Conservation (phyloP, 2,113 vertebrate species). For the Apodemus sylvaticus region DNA sequence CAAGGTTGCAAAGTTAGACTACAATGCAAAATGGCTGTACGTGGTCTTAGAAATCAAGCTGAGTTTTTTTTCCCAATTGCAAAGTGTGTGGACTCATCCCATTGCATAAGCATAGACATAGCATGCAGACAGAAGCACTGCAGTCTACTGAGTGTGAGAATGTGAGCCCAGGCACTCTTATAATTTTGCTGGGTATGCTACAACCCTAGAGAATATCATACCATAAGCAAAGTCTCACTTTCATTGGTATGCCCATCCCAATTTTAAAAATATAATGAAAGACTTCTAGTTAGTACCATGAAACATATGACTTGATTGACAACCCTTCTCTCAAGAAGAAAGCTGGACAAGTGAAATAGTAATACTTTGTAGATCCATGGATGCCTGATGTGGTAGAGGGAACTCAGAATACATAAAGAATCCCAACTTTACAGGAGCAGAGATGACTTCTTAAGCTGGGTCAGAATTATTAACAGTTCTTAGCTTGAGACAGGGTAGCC, state of each 20-base stretch:
- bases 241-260: neutral
- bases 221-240: neutral
- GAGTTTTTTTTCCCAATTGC: neutral
- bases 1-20: neutral
- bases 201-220: neutral
- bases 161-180: neutral
- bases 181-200: accelerated
- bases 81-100: neutral
- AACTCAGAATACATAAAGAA: accelerated
- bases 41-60: neutral
- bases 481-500: neutral
- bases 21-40: neutral
- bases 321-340: neutral
- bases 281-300: neutral
- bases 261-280: neutral
- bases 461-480: too few species aligned
- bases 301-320: neutral
- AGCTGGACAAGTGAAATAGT: neutral
- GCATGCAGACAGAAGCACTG: neutral
- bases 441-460: too few species aligned
- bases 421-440: neutral
- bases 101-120: neutral
- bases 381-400: neutral
- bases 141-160: neutral
- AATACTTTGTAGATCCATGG: neutral